Conservation (phyloP, 2,797 vertebrate species). For the Phaenicophaeus curvirostris region DNA sequence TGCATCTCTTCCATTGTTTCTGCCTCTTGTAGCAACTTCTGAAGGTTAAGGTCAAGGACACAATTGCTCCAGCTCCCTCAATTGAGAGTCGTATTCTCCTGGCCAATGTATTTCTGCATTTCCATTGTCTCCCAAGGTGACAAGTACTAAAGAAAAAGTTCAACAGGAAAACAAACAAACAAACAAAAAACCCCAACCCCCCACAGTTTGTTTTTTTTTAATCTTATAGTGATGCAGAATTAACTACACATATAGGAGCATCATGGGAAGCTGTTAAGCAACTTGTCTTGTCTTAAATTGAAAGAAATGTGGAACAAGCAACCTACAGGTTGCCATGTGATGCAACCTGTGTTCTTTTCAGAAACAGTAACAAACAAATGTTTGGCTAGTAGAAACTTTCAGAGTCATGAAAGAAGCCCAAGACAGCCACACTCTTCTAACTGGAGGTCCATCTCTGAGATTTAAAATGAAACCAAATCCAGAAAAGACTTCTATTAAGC, state of each 20-base stretch:
- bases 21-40: not conserved
- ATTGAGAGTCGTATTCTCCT: slow-evolving; percentile 3
- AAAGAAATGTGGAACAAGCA: not conserved
- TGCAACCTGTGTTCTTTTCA: not conserved
- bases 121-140: slow-evolving; percentile 18
- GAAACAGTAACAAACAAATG: not conserved
- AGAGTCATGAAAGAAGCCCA: not conserved
- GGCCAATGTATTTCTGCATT: not conserved
- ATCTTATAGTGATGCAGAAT: not conserved
- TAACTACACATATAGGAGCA: not conserved
- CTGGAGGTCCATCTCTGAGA: not conserved
- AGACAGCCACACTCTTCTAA: not conserved
- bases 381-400: not conserved
- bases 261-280: not conserved
- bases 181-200: too few species aligned
- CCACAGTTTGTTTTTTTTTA: not conserved
- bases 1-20: not conserved
- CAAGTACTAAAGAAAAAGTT: slow-evolving; percentile 1
- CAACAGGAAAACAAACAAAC: not conserved
- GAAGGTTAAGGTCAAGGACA: slow-evolving; percentile 20
- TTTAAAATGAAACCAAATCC: not conserved
- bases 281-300: not conserved
- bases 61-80: not conserved
- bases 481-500: not conserved
- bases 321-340: not conserved